Evolutionary conservation across 2,113 vertebrate genomes (phyloP), one percentile per base, ranked within the genome.

Genomic region (Phyllopteryx taeniolatus): DNA sequence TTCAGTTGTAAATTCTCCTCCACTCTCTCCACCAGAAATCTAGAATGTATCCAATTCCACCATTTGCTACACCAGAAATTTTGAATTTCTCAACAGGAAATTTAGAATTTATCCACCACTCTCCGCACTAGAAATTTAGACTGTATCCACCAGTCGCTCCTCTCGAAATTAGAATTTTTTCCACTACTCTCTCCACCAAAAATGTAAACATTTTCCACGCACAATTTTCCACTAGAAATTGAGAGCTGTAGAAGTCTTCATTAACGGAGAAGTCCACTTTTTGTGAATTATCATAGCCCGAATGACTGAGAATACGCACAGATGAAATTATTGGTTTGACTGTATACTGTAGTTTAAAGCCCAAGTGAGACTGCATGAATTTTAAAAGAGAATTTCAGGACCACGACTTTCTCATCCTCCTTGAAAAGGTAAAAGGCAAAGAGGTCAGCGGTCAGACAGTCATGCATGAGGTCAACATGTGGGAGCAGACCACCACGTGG

Each of bases 381-480:
- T 27, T 19, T 27, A 63, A 60, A 22, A 43, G 27, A 0, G 17
- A 19, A 31, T 11, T 69, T 66, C 22, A 60, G 44, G 14, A 67
- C 17, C 49, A 47, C 15, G 4, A 67, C 4, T 8, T 47, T 53
- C 33, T 27, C 65, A 39, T 54, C 39, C 39, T 83, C 43, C 42
- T 46, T 60, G 68, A 76, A 81, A 80, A 77, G 27, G 70, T 59
- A 77, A 78, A 78, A 74, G 73, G 56, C 53, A 39, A 65, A 62
- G 49, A 71, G 85, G 83, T 82, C 49, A 74, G 72, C 70, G 61
- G 72, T 82, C 68, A 80, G 82, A 76, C 71, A 57, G 75, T 74
- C 79, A 79, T 69, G 70, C 71, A 73, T 70, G 63, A 81, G 76
- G 81, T 81, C 78, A 71, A 81, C 85, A 87, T 85, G 84, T 87